These are phyloP conservation scores for Ctena decussata DNA, from an alignment of 2,888 invertebrate genomes.

Conservation along the genomic window DNA sequence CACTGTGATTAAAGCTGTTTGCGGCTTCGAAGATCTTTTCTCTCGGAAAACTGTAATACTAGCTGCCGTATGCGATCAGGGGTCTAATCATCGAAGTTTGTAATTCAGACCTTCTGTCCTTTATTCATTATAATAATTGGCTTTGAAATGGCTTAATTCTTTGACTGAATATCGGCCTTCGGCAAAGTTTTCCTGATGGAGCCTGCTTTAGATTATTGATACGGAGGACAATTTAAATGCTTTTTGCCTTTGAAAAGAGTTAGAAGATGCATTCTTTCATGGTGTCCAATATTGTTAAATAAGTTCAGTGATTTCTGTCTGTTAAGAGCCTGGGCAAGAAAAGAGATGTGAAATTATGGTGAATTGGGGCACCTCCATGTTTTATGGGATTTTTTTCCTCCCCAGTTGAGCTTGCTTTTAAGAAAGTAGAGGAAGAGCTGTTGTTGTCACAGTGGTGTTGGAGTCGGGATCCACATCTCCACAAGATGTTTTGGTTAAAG, in stretches of 20 bases:
- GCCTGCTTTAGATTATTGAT: not conserved
- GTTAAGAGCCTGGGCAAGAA: too few species aligned
- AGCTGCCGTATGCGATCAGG: not conserved
- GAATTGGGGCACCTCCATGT: too few species aligned
- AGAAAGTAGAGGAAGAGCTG: too few species aligned
- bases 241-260: not conserved
- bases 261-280: too few species aligned
- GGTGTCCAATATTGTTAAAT: too few species aligned
- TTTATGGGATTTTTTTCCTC: too few species aligned
- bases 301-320: too few species aligned
- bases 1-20: conserved; percentile 56
- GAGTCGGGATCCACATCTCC: too few species aligned
- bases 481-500: too few species aligned
- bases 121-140: conserved; percentile 17
- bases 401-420: too few species aligned
- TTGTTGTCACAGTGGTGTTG: too few species aligned
- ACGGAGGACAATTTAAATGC: not conserved
- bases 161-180: not conserved
- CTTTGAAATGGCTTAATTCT: conserved; percentile 6
- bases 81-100: conserved; percentile 6
- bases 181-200: conserved; percentile 9
- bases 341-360: too few species aligned
- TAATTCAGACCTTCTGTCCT: conserved; percentile 60
- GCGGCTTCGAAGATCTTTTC: not conserved
- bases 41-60: not conserved